These are phyloP conservation scores for Drosophila nr. medialis DNA, from an alignment of 2,888 invertebrate species.

Conservation along the genomic window DNA sequence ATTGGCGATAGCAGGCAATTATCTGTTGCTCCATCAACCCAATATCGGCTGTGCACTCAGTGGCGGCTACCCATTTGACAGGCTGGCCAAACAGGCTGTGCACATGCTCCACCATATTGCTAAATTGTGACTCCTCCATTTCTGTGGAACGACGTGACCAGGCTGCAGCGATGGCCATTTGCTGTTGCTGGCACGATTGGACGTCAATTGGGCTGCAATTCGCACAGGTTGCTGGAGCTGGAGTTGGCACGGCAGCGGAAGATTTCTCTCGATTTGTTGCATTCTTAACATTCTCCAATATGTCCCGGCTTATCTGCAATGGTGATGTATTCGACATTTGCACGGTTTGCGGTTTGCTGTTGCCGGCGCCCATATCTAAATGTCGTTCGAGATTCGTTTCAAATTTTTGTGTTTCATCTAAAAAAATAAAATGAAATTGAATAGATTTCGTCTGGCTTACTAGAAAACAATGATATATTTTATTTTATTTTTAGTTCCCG, in stretches of 20 bases:
- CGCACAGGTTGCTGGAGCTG: conserved; percentile 16
- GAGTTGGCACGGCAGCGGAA: neutral
- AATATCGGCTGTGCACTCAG: conserved; percentile 51
- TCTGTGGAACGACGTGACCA: conserved; percentile 53
- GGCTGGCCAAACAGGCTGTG: conserved; percentile 52
- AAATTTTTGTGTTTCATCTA: neutral
- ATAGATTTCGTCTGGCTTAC: neutral
- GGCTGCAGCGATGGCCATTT: conserved; percentile 9
- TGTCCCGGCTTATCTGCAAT: conserved; percentile 60
- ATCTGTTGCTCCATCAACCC: conserved; percentile 49
- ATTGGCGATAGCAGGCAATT: conserved; percentile 53
- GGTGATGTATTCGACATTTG: conserved; percentile 54
- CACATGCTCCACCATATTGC: conserved; percentile 55
- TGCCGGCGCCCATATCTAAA: conserved; percentile 63
- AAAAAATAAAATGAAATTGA: neutral
- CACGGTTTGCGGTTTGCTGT: conserved; percentile 65
- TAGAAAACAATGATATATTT: neutral
- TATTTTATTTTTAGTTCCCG: neutral
- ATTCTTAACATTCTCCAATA: conserved; percentile 57
- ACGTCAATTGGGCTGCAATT: conserved; percentile 23
- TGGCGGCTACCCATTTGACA: conserved; percentile 50
- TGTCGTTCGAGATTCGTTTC: conserved; percentile 26
- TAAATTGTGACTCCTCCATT: conserved; percentile 60
- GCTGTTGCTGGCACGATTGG: conserved; percentile 4
- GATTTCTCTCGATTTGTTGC: conserved; percentile 9